These are phyloP conservation scores for Enteromius radiatus DNA, from an alignment of 2,797 vertebrate genomes.

Conservation along the genomic window DNA sequence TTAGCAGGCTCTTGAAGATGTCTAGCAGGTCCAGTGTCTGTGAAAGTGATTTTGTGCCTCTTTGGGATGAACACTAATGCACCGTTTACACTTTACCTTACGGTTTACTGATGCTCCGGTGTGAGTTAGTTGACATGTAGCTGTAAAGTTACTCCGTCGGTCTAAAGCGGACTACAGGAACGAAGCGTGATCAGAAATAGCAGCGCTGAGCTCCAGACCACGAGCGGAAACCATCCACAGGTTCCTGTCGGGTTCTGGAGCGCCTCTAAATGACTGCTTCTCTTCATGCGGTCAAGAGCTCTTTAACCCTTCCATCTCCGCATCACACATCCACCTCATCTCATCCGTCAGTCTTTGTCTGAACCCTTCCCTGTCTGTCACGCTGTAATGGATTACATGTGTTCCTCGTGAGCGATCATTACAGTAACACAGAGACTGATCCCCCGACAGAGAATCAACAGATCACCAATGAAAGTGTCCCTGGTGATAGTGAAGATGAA, in stretches of 20 bases:
- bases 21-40: no score
- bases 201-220: not conserved
- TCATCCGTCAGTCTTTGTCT: not conserved
- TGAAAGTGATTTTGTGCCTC: no score
- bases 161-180: not conserved
- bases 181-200: not conserved
- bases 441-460: not conserved
- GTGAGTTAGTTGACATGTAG: not conserved
- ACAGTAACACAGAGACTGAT: not conserved
- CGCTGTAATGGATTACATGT: slow-evolving; percentile 8
- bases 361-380: not conserved
- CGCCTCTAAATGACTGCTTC: not conserved
- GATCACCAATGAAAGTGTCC: slow-evolving; percentile 1
- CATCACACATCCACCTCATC: slow-evolving; percentile 31
- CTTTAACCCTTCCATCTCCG: slow-evolving; percentile 37
- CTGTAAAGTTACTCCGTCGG: not conserved
- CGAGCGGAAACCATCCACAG: not conserved
- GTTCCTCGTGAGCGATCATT: not conserved
- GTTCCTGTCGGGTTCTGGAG: slow-evolving; percentile 7
- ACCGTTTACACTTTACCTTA: not conserved
- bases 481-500: not conserved
- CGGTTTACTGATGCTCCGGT: not conserved
- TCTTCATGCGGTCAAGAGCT: not conserved
- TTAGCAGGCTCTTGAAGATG: no score
- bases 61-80: no score